phyloP scores from a whole-genome alignment of 2,113 vertebrate genomes.

The Phylloscopus trochiloides region DNA sequence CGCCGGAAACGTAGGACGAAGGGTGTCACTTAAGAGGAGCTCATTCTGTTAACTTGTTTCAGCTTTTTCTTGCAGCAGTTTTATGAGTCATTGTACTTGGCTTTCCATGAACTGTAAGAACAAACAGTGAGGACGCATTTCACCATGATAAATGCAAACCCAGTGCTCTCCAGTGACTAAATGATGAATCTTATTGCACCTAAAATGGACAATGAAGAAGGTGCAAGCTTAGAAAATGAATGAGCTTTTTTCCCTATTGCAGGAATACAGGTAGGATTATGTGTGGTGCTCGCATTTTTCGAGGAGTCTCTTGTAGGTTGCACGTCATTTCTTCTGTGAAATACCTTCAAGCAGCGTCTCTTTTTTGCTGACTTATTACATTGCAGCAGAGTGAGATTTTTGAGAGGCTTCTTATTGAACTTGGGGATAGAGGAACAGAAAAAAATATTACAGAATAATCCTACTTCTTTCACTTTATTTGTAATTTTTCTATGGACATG shows the following conservation, averaged over 20 bases:
- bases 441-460: neutral
- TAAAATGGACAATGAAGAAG: slow-evolving; percentile 12
- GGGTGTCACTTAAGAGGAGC: neutral
- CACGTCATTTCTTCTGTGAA: neutral
- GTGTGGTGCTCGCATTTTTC: neutral
- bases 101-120: neutral
- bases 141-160: neutral
- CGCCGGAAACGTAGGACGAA: neutral
- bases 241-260: neutral
- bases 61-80: slow-evolving; percentile 33
- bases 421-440: neutral
- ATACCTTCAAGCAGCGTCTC: neutral
- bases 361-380: neutral
- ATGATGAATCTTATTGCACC: neutral
- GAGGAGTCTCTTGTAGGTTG: neutral
- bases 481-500: slow-evolving; percentile 2
- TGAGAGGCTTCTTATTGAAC: neutral
- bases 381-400: neutral
- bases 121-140: neutral
- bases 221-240: neutral
- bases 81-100: slow-evolving; percentile 14
- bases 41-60: slow-evolving; percentile 27
- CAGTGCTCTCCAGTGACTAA: neutral
- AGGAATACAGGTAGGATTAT: neutral
- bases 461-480: slow-evolving; percentile 21